Evolutionary conservation across 2,888 invertebrate species (phyloP), one percentile per base, ranked within the genome.

Genomic region (Brenthis ino): DNA sequence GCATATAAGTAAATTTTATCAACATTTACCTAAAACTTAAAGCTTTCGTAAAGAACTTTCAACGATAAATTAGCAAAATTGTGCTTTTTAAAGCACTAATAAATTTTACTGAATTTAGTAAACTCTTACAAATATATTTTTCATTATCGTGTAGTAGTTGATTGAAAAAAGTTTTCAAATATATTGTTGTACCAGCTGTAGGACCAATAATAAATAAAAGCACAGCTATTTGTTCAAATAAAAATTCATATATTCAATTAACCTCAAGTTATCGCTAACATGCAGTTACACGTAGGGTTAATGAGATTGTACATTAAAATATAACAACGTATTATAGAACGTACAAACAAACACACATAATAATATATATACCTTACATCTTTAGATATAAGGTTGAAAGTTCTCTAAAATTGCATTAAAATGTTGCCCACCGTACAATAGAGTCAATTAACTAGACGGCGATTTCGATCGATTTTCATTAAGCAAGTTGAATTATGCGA

Each of bases 401-500:
- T 70, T 60, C 58, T 64, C 13, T 63, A 48, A 64, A 64, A 54
- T 13, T 12, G 43, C 4, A 51, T 24, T 20, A 33, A 47, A 51
- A 14, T 50, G 33, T 58, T 73, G 76, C 76, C 58, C 37, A 47
- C 50, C 51, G 47, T 64, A 77, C 74, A 74, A 73, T 77, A 74
- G 74, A 74, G 76, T 77, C 79, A 77, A 80, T 82, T 82, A 81
- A 80, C 78, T 74, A 73, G 72, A 67, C 75, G 76, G 69, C 72
- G 79, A 80, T 80, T 76, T 61, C 74, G 78, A 82, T 81, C 82
- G 80, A 76, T 79, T 81, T 79, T 79, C 81, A 82, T 83, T 82
- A 81, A 73, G 72, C 63, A 58, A 64, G 69, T 65, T 77, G 76
- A 77, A 74, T 78, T 78, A 79, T 79, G 75, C 71, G 76, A 75